Evolutionary conservation across 2,888 invertebrate species (phyloP), one percentile per base, ranked within the genome.

Genomic region (Julus scandinavius): DNA sequence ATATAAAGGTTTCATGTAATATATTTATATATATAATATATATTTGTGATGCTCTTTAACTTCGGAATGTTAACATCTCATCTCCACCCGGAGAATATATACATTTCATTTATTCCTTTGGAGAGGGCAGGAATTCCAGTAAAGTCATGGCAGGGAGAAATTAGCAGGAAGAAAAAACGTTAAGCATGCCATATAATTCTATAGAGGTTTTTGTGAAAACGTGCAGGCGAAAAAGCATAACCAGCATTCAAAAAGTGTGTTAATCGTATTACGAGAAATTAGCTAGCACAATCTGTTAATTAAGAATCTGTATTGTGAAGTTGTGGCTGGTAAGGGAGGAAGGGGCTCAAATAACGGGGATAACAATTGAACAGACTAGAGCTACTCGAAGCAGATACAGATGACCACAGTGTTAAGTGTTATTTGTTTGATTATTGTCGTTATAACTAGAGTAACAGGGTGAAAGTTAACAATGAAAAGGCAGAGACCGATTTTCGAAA

Each of bases 21-120:
- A 87, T 87, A 87, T 87, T 54, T 40, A 50, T 87, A 87, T 87
- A 87, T 87, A 87, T 87, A 87, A 87, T 87, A 87, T 87, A 87
- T 87, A 50, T 87, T 50, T 87, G 49, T 50, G 50, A 54, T 87
- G 40, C 54, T 54, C 50, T 87, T 86, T 54, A 87, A 54, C 87
- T 58, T 87, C 87, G 87, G 87, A 87, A 87, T 87, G 87, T 87
- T 54, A 20, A 87, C 41, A 85, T 85, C 72, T 72, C n/a, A 72
- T 72, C 85, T 85, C 85, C 85, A 41, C 49, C 85, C 9, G 49
- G 85, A 85, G 85, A 49, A 40, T 85, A 41, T 85, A 85, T 85
- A 85, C 49, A 85, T 49, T 85, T 85, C 20, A 17, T 3, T 85
- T 85, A 20, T 15, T 85, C 6, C 17, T 3, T 45, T 29, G 72